Base-by-base conservation (phyloP, 2,888 invertebrate genomes). In the Tetragnatha montana region DNA sequence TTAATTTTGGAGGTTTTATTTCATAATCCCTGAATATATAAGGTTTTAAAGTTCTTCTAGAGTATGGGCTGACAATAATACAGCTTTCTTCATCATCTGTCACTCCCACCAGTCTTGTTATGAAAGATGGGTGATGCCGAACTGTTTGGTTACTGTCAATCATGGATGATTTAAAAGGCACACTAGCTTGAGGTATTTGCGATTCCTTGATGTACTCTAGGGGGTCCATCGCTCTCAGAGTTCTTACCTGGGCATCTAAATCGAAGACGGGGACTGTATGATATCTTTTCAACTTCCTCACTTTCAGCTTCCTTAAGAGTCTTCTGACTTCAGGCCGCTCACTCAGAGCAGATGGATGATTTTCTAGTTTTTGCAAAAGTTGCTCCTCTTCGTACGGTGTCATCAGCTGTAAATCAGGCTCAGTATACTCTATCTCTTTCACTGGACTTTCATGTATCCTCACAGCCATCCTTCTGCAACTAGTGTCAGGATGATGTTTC, bases 11-110 rank as follows among this genome's bases (percentile, higher is more conserved):
- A 0, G 98, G 97, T 79, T 91, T 94, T 21, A 95, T 95, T 90
- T 94, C 94, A 8, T 93, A 93, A 93, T 97, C 97, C 92, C 97
- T 94, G 91, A 96, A 95, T 91, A 98, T 97, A 93, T 96, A 98
- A 0, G 98, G 98, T 93, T 97, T 96, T 87, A 98, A 94, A 84
- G 95, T 93, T 94, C 94, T 93, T 71, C 93, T 93, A 19, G 94
- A 94, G 91, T 94, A 94, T 4, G 94, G 94, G 92, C 94, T 94
- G 75, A 92, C 92, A 69, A 94, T 93, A 89, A 92, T 92, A 76
- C 93, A 92, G 17, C 93, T 92, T 80, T 93, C 93, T 83, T 93
- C 92, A 89, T 93, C 93, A 89, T 93, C 93, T 76, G 93, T 93
- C 79, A 92, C 91, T 17, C 94, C 94, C 22, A 93, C 93, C 8